These are phyloP conservation scores for Cervus canadensis DNA, from an alignment of 2,113 vertebrate genomes.

Conservation along the genomic window DNA sequence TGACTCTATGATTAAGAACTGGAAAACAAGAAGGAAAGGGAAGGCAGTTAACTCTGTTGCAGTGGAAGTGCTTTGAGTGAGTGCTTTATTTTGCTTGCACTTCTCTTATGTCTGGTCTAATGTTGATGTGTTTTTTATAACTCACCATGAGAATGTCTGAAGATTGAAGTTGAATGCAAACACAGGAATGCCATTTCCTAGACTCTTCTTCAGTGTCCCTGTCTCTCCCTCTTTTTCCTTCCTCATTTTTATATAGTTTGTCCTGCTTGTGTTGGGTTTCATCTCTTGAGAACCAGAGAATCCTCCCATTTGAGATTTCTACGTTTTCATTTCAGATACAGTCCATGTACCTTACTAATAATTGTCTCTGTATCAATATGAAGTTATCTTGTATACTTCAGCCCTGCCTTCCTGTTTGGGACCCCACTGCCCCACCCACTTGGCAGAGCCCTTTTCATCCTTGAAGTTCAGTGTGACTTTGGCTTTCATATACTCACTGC, in stretches of 20 bases:
- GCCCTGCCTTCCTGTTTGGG: background rate
- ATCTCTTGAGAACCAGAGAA: background rate
- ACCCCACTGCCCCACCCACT: background rate
- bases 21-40: background rate
- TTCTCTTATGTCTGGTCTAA: background rate
- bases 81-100: background rate
- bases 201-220: background rate
- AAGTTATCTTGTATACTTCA: too few relatives aligned
- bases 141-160: background rate
- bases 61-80: background rate
- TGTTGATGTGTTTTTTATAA: background rate
- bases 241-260: background rate
- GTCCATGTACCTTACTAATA: background rate
- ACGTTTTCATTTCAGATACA: background rate
- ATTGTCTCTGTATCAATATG: background rate
- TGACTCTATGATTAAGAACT: background rate
- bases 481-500: background rate
- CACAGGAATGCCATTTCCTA: background rate
- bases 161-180: background rate
- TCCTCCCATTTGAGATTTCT: background rate
- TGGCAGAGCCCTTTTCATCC: background rate
- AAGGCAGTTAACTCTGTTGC: background rate
- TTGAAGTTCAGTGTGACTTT: background rate
- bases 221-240: background rate
- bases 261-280: background rate